A percentile compares a stretch with the other conserved stretches of the same genome.
These are phyloP conservation scores for Chelidonichthys spinosus DNA, from an alignment of 2,797 vertebrate species.

Conservation along the genomic window DNA sequence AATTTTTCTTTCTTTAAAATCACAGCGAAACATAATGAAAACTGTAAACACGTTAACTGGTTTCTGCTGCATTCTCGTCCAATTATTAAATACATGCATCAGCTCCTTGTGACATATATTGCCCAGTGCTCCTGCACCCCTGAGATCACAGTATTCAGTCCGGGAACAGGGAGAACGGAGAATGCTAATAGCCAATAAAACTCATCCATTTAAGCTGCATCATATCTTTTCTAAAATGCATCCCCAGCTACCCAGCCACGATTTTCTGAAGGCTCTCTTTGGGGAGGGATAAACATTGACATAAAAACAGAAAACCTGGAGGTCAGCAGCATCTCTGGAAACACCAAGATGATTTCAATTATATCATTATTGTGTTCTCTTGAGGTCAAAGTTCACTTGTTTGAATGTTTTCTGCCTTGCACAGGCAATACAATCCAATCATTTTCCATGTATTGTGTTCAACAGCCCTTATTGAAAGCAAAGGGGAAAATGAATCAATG, in stretches of 20 bases:
- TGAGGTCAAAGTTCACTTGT: neutral
- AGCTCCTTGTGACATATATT: neutral
- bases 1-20: neutral
- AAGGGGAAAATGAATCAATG: neutral
- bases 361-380: neutral
- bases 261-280: neutral
- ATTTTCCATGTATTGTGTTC: neutral
- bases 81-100: neutral
- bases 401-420: neutral
- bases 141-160: neutral
- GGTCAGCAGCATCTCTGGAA: constrained; percentile 12
- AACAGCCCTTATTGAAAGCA: neutral
- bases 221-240: constrained; percentile 9
- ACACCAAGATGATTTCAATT: neutral
- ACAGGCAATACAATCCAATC: neutral
- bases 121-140: neutral
- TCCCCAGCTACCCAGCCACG: too few species aligned
- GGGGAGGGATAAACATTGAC: neutral
- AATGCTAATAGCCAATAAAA: neutral
- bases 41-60: too few species aligned
- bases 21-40: neutral
- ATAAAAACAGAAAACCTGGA: neutral
- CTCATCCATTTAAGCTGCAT: neutral
- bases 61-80: neutral
- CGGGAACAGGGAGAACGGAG: neutral